Evolutionary conservation across 2,797 vertebrate genomes (phyloP).

Genomic region (Aselliscus stoliczkanus): DNA sequence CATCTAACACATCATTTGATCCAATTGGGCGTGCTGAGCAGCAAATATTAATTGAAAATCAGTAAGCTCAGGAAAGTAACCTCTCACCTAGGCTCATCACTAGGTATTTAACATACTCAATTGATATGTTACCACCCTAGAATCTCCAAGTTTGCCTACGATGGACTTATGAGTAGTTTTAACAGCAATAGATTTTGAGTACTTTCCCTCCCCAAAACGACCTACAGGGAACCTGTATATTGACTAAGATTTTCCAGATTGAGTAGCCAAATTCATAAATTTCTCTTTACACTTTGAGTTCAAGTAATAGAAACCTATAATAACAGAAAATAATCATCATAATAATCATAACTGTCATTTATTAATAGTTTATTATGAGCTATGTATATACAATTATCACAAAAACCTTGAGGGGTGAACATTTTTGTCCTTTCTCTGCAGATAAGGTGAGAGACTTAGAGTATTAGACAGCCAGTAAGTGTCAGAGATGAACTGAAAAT

Average conservation of each 20-base stretch:
- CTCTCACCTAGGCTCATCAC: neutral
- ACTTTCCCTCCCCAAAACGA: neutral
- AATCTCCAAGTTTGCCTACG: neutral
- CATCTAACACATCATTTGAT: neutral
- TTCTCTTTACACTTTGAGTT: neutral
- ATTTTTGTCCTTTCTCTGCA: neutral
- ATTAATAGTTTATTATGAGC: neutral
- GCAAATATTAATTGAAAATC: neutral
- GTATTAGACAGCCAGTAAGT: neutral
- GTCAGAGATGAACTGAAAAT: neutral
- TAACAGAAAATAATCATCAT: neutral
- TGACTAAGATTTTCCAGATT: neutral
- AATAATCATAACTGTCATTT: neutral
- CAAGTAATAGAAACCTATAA: neutral
- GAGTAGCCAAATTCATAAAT: neutral
- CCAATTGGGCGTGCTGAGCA: neutral
- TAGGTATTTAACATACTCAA: neutral
- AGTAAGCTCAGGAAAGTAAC: neutral
- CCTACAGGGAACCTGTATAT: neutral
- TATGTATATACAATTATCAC: neutral
- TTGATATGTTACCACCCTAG: neutral
- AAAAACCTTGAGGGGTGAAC: neutral
- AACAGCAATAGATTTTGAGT: neutral
- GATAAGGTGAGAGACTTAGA: neutral
- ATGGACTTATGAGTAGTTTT: neutral